Evolutionary conservation across 1,140 invertebrate genomes (phyloP).

Genomic region (Bacillus rossius): DNA sequence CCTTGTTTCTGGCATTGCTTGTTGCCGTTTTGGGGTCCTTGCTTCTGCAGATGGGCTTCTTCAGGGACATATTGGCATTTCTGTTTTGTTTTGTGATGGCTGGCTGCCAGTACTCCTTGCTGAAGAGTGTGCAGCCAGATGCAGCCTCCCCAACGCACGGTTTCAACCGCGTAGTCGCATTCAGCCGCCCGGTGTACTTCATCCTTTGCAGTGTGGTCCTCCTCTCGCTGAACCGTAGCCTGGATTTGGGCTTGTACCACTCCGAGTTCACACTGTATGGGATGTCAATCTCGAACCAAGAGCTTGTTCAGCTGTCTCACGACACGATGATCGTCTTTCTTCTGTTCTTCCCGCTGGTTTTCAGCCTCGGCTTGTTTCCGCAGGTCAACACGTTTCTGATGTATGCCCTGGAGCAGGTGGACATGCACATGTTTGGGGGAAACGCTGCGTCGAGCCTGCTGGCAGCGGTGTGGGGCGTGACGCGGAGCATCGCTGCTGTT

Average conservation of each 20-base stretch:
- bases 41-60: constrained; percentile 79
- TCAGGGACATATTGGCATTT: constrained; percentile 88
- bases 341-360: constrained; percentile 87
- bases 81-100: constrained; percentile 96
- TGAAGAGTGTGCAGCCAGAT: constrained; percentile 99
- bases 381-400: constrained; percentile 90
- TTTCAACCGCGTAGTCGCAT: constrained; percentile 94
- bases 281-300: constrained; percentile 60
- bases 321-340: constrained; percentile 75
- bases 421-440: constrained; percentile 97
- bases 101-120: constrained; percentile 93
- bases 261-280: constrained; percentile 66
- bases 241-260: constrained; percentile 8
- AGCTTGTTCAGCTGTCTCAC: constrained; percentile 59
- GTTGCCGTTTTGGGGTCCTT: constrained; percentile 82
- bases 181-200: constrained; percentile 92
- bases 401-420: constrained; percentile 92
- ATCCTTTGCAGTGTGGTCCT: constrained; percentile 78
- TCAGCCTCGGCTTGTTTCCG: constrained; percentile 87
- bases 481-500: constrained; percentile 73
- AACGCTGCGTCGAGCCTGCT: constrained; percentile 88
- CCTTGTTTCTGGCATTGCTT: constrained; percentile 76
- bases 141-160: constrained; percentile 97
- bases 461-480: constrained; percentile 79
- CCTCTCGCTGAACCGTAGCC: constrained; percentile 41